Evolutionary conservation across 2,888 invertebrate genomes (phyloP).

Genomic region (Epirrhoe tristata): DNA sequence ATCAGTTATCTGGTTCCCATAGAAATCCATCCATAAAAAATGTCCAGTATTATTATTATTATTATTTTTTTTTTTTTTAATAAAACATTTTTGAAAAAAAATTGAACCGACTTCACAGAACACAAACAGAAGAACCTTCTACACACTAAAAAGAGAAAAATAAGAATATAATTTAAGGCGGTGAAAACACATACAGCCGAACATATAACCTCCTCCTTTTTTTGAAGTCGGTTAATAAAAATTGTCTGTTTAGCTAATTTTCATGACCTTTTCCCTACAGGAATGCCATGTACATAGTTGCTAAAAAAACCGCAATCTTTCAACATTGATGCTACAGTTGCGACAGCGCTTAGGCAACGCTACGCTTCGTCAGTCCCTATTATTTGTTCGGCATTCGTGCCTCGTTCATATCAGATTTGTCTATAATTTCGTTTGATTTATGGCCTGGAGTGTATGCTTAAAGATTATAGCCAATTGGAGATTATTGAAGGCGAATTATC

Average conservation of each 20-base stretch:
- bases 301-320: conserved; percentile 36
- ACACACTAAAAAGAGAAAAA: too few relatives aligned
- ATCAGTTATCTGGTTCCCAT: too few relatives aligned
- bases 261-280: conserved; percentile 11
- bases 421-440: conserved; percentile 30
- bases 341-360: conserved; percentile 39
- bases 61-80: too few relatives aligned
- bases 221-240: too few relatives aligned
- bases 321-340: conserved; percentile 37
- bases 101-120: too few relatives aligned
- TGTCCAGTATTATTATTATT: too few relatives aligned
- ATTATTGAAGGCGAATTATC: background rate
- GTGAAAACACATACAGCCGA: too few relatives aligned
- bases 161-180: too few relatives aligned
- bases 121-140: too few relatives aligned
- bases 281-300: conserved; percentile 22
- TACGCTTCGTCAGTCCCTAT: conserved; percentile 31
- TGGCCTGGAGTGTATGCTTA: conserved; percentile 14
- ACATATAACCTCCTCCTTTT: too few relatives aligned
- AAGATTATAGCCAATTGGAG: conserved; percentile 11
- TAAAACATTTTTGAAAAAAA: too few relatives aligned
- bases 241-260: background rate
- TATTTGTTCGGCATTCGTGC: conserved; percentile 31
- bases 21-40: too few relatives aligned
- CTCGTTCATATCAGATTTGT: conserved; percentile 33